Evolutionary conservation across 2,113 vertebrate genomes (phyloP).

Genomic region (Lophius piscatorius): DNA sequence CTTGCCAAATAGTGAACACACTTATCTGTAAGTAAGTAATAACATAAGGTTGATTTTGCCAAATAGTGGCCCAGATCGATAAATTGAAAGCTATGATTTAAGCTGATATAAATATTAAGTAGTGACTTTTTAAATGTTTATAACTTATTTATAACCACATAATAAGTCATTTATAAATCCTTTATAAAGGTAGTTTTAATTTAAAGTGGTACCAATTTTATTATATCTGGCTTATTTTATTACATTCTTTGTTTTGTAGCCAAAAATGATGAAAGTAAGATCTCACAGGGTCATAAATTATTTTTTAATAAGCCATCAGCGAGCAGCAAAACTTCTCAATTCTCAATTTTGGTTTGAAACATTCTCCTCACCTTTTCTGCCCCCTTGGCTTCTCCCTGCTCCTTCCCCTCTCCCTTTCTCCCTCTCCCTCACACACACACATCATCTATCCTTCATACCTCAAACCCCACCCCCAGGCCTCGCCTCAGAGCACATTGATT

Average conservation of each 20-base stretch:
- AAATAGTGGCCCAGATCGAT: no score
- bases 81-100: no score
- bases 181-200: no score
- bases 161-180: no score
- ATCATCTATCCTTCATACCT: slow-evolving; percentile 53
- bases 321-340: slow-evolving; percentile 14
- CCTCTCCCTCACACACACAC: slow-evolving; percentile 4
- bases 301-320: slow-evolving; percentile 1
- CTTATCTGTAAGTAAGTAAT: no score
- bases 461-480: slow-evolving; percentile 89
- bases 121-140: no score
- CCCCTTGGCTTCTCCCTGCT: slow-evolving; percentile 47
- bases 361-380: slow-evolving; percentile 8
- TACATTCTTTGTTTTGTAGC: not conserved
- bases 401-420: slow-evolving; percentile 53
- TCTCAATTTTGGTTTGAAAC: slow-evolving; percentile 9
- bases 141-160: no score
- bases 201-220: no score
- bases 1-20: no score
- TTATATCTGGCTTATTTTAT: no score
- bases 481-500: slow-evolving; percentile 98
- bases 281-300: not conserved
- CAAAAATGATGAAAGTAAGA: not conserved
- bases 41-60: no score
- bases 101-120: no score